Base-by-base conservation (phyloP, 2,888 invertebrate species). In the Sialis lutaria region DNA sequence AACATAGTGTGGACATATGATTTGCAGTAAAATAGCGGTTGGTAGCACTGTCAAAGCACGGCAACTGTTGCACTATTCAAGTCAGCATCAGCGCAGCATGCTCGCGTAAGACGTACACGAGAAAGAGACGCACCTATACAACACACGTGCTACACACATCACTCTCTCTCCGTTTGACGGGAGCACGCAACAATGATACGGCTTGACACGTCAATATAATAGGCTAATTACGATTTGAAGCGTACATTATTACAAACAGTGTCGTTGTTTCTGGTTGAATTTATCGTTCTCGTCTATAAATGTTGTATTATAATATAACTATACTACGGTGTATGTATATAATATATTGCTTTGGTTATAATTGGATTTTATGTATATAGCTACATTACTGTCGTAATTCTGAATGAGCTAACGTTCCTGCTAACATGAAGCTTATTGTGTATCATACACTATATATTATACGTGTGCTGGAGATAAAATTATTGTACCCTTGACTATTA, bases 1-100 rank as follows among this genome's bases (percentile, higher is more conserved):
- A 42, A 42, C 32, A 56, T 59, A 60, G 61, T 61, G 64, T 66
- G 66, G 66, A 65, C 66, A 64, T 60, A 62, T 64, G 65, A 63
- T 64, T 64, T 64, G 63, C 63, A 62, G 56, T 45, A 45, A 42
- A 22, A 22, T 45, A 49, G 37, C 37, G 12, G n/a, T 37, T 49
- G 44, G 62, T 64, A 61, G 64, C 61, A 61, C 64, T 61, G 58
- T 59, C 58, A 54, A 59, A 60, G 62, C 59, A 55, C 53, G 52
- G 57, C 59, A 12, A 37, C 37, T 37, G 37, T 37, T 37, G 37
- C 37, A 12, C 12, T 37, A 10, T 37, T 37, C 22, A 22, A 22
- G 22, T 22, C 22, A 22, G 22, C 22, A 22, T 22, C 22, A 22
- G 2, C 22, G 22, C 22, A 2, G 22, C 22, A 4, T 22, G 22